These are phyloP conservation scores for Cyphomyrmex costatus DNA, from an alignment of 1,140 invertebrate species.

Conservation along the genomic window DNA sequence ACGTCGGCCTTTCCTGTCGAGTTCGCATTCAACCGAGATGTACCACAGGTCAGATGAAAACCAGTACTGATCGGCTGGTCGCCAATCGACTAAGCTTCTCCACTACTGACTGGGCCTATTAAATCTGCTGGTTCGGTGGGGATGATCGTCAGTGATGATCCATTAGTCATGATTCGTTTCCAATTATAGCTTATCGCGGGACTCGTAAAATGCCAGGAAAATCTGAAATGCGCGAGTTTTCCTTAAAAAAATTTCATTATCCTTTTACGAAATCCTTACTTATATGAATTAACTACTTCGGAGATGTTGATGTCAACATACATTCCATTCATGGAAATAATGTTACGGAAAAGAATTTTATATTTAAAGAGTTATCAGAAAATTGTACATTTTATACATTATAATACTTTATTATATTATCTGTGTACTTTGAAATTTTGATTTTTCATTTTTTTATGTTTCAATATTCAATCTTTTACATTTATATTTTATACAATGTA, in stretches of 20 bases:
- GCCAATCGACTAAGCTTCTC: slow-evolving; percentile 17
- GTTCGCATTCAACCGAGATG: neutral
- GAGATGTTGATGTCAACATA: too few relatives aligned
- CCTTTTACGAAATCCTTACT: neutral
- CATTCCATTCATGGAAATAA: too few relatives aligned
- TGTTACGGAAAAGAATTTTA: too few relatives aligned
- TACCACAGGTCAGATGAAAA: neutral
- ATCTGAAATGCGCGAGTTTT: neutral
- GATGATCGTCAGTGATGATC: neutral
- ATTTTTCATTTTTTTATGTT: too few relatives aligned
- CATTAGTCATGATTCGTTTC: neutral
- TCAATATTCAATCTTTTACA: too few relatives aligned
- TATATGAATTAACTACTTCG: too few relatives aligned
- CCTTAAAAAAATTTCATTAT: neutral
- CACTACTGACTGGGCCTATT: neutral
- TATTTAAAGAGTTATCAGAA: too few relatives aligned
- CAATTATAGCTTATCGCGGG: neutral
- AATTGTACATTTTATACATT: too few relatives aligned
- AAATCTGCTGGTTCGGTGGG: slow-evolving; percentile 16
- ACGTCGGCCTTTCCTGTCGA: neutral
- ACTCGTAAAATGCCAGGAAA: neutral
- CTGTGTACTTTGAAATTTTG: too few relatives aligned
- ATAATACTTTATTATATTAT: too few relatives aligned
- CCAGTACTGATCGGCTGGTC: neutral
- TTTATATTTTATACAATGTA: too few relatives aligned